phyloP scores from a whole-genome alignment of 2,888 invertebrate species.

The Chydorus sphaericus region DNA sequence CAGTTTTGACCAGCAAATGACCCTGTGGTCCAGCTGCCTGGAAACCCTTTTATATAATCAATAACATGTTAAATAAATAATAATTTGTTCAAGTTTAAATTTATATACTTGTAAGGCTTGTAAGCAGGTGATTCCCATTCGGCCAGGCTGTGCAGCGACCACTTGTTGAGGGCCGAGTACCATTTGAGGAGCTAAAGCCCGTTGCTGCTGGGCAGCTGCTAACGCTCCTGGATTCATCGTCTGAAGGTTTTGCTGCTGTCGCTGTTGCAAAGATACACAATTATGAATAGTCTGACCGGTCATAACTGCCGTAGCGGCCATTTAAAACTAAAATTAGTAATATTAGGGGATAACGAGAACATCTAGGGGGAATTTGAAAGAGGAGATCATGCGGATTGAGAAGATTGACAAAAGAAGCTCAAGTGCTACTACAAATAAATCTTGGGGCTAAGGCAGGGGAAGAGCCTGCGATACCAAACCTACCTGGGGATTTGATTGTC shows the following conservation, averaged over 20 bases:
- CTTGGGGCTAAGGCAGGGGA: no score
- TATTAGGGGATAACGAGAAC: no score
- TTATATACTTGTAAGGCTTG: background rate
- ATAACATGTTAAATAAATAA: background rate
- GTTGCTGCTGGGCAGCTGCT: slow-evolving; percentile 18
- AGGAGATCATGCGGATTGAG: no score
- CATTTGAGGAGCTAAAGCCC: slow-evolving; percentile 63
- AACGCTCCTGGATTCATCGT: slow-evolving; percentile 13
- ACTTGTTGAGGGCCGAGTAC: slow-evolving; percentile 69
- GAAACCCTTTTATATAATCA: slow-evolving; percentile 5
- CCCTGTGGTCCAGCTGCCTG: slow-evolving; percentile 64
- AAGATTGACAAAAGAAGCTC: no score
- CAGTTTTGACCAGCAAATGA: slow-evolving; percentile 85
- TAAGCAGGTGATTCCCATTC: slow-evolving; percentile 37
- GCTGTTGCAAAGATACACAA: slow-evolving; percentile 5
- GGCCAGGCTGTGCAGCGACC: slow-evolving; percentile 62
- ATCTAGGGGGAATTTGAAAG: no score
- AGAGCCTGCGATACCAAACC: no score
- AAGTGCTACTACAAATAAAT: no score
- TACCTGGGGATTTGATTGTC: no score
- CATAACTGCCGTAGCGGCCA: slow-evolving; percentile 39
- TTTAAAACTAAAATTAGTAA: no score
- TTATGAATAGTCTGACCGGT: slow-evolving; percentile 1
- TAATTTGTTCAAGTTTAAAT: background rate
- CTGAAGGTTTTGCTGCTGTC: no score